Evolutionary conservation across 2,113 vertebrate species (phyloP).

Genomic region (Hyperopisus bebe): DNA sequence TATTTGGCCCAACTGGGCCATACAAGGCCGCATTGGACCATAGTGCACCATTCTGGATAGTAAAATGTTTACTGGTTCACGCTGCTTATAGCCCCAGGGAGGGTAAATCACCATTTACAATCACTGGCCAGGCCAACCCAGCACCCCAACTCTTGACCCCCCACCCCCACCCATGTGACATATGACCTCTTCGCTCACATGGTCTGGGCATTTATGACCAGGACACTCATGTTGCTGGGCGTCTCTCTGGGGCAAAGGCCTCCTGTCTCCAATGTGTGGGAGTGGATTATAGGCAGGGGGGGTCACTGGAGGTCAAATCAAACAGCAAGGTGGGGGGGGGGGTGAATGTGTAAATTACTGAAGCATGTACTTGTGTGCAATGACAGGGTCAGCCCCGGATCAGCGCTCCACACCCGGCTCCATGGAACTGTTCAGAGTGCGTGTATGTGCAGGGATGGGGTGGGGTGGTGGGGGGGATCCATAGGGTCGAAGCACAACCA

Average conservation of each 20-base stretch:
- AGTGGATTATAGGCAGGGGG: not conserved
- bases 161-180: not conserved
- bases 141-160: not conserved
- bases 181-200: not conserved
- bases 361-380: not conserved
- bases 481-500: not conserved
- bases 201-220: not conserved
- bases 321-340: not conserved
- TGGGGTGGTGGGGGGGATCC: not conserved
- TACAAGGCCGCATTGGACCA: not conserved
- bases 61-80: not conserved
- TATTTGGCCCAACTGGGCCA: not conserved
- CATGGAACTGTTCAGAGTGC: not conserved
- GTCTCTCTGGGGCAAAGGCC: not conserved
- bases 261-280: not conserved
- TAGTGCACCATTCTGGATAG: not conserved
- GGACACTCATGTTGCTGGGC: not conserved
- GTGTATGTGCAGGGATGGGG: not conserved
- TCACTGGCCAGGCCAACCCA: not conserved
- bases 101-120: not conserved
- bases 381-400: not conserved
- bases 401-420: not conserved
- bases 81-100: not conserved
- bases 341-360: not conserved
- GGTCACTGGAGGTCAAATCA: slow-evolving; percentile 14